Base-by-base conservation (phyloP, 2,113 vertebrate species). In the Prolemur simus region DNA sequence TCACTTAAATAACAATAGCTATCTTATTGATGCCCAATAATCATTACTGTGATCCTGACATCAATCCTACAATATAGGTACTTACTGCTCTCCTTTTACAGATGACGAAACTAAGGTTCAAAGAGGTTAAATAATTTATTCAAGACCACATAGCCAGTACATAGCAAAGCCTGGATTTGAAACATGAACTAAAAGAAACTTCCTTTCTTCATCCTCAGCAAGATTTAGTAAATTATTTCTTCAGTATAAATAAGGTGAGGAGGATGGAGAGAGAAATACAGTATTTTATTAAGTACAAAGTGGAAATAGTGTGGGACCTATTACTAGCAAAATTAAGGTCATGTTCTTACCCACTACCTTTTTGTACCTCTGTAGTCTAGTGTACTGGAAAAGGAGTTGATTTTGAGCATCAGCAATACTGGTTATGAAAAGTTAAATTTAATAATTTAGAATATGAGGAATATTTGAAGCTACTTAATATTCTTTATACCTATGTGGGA, bases 181-280 rank as follows among this genome's bases (percentile, higher is more conserved):
- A 71, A 85, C 25, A 95, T 64, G 42, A 96, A 56, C 87, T 91
- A 45, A 91, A 78, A 93, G 42, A 89, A 93, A 71, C 47, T 89
- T 52, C 27, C 2, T 69, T 73, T 18, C 25, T 94, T 94, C 37
- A 56, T 56, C 13, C 47, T 76, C 34, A 95, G 42, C 85, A 76
- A 86, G 12, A 42, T n/a, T 37, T 47, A 80, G 71, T 37, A 64
- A 89, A 13, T 85, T 91, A 66, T 83, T 85, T 82, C 37, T 85
- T 80, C 42, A 88, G n/a, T 76, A 18, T 78, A 71, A 89, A 2
- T 45, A 68, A 87, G 12, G 12, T 68, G 25, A n/a, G 5, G 23
- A 15, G 25, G 3, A 18, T 47, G n/a, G 9, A 37, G 25, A 49
- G 34, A n/a, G 49, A 78, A 78, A 71, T 82, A 63, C 1, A 32